A percentile compares a stretch with the other conserved stretches of the same genome.
phyloP scores from a whole-genome alignment of 2,888 invertebrate genomes.

The Leptinotarsa juncta region DNA sequence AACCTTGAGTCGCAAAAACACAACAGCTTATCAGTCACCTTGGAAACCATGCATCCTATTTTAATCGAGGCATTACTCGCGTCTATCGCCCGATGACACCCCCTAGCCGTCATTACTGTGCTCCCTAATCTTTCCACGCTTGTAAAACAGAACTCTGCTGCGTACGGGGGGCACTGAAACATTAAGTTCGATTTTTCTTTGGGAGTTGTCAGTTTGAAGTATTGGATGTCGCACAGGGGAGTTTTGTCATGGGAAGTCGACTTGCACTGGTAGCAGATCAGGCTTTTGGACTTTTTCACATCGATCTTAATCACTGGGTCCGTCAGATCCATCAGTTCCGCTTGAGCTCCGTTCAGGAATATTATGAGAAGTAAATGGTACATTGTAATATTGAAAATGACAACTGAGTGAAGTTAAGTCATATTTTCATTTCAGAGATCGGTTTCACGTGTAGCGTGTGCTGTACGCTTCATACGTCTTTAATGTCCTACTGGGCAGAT shows the following conservation, averaged over 20 bases:
- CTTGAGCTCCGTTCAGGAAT: not conserved
- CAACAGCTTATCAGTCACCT: not conserved
- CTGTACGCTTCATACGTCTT: too few relatives aligned
- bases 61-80: conserved; percentile 14
- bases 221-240: conserved; percentile 26
- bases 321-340: not conserved
- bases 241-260: conserved; percentile 17
- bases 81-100: conserved; percentile 21
- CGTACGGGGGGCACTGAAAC: conserved; percentile 29
- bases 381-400: not conserved
- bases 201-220: conserved; percentile 24
- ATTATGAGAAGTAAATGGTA: not conserved
- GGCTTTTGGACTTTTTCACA: conserved; percentile 22
- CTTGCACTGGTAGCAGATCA: conserved; percentile 32
- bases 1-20: conserved; percentile 30
- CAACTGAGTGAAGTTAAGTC: not conserved
- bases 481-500: too few relatives aligned
- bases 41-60: conserved; percentile 23
- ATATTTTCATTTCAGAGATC: too few relatives aligned
- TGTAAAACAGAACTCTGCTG: conserved; percentile 24
- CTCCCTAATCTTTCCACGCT: not conserved
- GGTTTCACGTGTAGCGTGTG: too few relatives aligned
- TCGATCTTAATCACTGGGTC: not conserved
- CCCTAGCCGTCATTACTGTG: conserved; percentile 8
- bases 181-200: conserved; percentile 21